Conservation (phyloP, 1,140 invertebrate genomes). For the Nixonia krombeini region DNA sequence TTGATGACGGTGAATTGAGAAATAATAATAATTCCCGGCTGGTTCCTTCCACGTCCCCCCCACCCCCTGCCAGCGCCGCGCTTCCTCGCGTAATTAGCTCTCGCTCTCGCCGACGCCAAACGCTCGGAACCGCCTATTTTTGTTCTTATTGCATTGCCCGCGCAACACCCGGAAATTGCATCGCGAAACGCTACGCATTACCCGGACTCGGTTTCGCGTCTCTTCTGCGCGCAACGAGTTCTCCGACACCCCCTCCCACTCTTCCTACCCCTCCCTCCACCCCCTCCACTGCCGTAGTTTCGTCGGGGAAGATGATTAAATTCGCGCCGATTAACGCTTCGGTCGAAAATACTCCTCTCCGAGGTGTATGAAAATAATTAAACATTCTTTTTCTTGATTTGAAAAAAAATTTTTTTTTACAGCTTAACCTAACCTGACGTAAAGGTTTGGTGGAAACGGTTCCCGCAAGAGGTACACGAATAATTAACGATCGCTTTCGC, state of each 20-base stretch:
- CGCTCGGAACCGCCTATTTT: slow-evolving; percentile 44
- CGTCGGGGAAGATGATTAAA: slow-evolving; percentile 31
- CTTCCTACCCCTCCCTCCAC: neutral
- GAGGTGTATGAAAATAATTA: slow-evolving; percentile 9
- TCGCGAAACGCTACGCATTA: slow-evolving; percentile 21
- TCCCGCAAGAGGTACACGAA: no score
- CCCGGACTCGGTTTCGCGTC: slow-evolving; percentile 20
- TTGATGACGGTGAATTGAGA: slow-evolving; percentile 58
- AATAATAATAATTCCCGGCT: slow-evolving; percentile 60
- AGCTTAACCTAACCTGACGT: no score
- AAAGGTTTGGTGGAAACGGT: no score
- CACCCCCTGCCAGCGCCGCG: slow-evolving; percentile 6
- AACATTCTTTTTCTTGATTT: neutral
- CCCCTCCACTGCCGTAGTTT: no score
- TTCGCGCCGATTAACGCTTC: neutral
- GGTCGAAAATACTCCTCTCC: no score
- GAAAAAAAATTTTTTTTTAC: no score
- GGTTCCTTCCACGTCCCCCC: slow-evolving; percentile 25
- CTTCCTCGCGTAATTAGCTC: slow-evolving; percentile 46
- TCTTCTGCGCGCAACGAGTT: slow-evolving; percentile 1
- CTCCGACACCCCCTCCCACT: neutral
- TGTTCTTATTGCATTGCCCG: slow-evolving; percentile 46
- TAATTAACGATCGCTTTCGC: no score
- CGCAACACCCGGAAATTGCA: slow-evolving; percentile 22
- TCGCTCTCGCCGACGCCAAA: no score